Base-by-base conservation (phyloP, 2,888 invertebrate genomes). In the Sturmia bella region DNA sequence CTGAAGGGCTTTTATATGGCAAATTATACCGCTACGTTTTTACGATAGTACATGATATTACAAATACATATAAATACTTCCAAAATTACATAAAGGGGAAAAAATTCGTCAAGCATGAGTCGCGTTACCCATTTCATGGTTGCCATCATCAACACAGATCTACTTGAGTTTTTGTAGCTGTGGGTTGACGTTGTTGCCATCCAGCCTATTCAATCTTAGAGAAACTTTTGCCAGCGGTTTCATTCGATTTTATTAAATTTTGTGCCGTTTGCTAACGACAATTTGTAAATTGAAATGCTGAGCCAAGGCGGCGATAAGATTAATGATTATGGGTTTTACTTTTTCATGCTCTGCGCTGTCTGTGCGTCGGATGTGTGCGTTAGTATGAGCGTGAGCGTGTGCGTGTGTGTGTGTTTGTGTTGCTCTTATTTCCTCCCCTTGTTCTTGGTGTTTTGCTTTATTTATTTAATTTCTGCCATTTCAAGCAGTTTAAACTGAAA, bases 231-330 rank as follows among this genome's bases (percentile, higher is more conserved):
- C 27, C 19, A 48, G 19, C 24, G 41, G 6, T 59, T 72, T 63
- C 48, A 43, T 52, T 43, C 48, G 43, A 64, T 61, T 70, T 48
- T 45, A 45, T 63, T 48, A 48, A 32, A 50, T 66, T 59, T 45
- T 43, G 69, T 69, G 24, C 45, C 69, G 64, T 75, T 78, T 82
- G 82, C 66, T 75, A 78, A 82, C 82, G 82, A 82, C 82, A 70
- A 73, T 82, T 52, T 69, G 76, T 81, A 88, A 89, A 89, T 88
- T 88, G 88, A 88, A 88, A 88, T 89, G 89, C 89, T 89, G 89
- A 88, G 89, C 88, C 87, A 87, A 90, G 90, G 90, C 90, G 90
- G 90, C 90, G 90, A 90, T 90, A 90, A 90, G 90, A 90, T 90
- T 90, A 90, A 90, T 90, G 90, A 90, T 90, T 90, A 90, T 90